Percentiles rank a stretch among this genome's conserved stretches.
These are phyloP conservation scores for Phylloscopus trochilus DNA, from an alignment of 2,113 vertebrate genomes.

Conservation along the genomic window DNA sequence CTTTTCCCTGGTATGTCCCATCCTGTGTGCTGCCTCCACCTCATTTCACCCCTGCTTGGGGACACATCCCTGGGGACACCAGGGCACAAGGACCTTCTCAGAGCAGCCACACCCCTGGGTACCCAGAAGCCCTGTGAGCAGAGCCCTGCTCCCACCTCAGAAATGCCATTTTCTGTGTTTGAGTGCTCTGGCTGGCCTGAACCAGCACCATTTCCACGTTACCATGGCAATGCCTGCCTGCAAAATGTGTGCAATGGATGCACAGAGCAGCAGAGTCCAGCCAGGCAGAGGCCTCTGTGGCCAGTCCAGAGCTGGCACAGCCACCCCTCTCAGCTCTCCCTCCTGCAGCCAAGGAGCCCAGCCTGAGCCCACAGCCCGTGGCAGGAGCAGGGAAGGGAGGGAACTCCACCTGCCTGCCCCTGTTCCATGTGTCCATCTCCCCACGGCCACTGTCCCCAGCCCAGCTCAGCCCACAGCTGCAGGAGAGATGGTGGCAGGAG, in stretches of 20 bases:
- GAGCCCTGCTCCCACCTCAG: neutral
- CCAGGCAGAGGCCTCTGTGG: neutral
- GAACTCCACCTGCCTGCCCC: neutral
- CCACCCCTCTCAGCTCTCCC: neutral
- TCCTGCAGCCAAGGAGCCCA: neutral
- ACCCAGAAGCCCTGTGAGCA: neutral
- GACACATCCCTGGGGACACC: neutral
- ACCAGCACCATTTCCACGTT: neutral
- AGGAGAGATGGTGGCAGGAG: neutral
- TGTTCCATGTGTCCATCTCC: fast-evolving
- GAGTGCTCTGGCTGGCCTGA: neutral
- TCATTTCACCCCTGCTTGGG: neutral
- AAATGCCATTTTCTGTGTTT: neutral
- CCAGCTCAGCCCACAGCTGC: neutral
- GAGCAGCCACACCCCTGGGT: fast-evolving
- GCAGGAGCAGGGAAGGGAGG: neutral
- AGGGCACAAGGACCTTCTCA: neutral
- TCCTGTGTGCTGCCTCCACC: neutral
- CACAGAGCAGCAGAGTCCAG: neutral
- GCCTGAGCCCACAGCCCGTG: fast-evolving
- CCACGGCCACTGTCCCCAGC: fast-evolving
- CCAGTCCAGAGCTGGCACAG: fast-evolving
- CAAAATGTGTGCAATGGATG: fast-evolving
- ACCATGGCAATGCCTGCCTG: constrained; percentile 23
- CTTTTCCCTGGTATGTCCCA: neutral